Conservation (phyloP, 92 coral and sea anemone genomes). For the Paramuricea clavata region DNA sequence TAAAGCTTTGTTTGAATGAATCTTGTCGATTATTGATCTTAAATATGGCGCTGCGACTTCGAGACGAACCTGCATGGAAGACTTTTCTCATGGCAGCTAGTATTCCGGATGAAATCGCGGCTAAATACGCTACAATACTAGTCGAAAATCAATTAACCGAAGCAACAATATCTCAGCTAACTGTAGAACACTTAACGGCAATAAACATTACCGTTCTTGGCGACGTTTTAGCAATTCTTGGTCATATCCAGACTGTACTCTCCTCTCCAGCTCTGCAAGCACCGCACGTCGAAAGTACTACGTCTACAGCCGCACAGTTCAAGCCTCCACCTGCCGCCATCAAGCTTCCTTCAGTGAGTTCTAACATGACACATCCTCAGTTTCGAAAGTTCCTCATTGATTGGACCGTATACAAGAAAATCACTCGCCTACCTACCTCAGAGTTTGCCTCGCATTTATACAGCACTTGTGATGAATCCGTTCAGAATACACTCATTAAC, state of each 20-base stretch:
- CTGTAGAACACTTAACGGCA: neutral
- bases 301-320: neutral
- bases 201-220: neutral
- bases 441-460: conserved; percentile 8
- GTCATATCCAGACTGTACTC: neutral
- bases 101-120: neutral
- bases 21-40: neutral
- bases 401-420: conserved; percentile 12
- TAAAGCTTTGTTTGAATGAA: too few species aligned
- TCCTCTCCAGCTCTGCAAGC: neutral
- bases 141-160: neutral
- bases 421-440: neutral
- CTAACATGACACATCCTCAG: conserved; percentile 11
- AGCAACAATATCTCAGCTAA: neutral
- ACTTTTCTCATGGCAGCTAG: neutral
- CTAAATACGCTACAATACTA: neutral
- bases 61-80: neutral
- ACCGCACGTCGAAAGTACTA: conserved; percentile 12
- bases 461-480: conserved; percentile 15
- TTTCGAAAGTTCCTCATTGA: neutral
- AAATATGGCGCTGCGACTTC: neutral
- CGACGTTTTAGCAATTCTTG: neutral
- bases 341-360: conserved; percentile 2
- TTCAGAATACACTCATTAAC: conserved; percentile 9
- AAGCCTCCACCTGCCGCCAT: conserved; percentile 31